Base-by-base conservation (phyloP, 2,888 invertebrate genomes). In the Diachrysia chrysitis region DNA sequence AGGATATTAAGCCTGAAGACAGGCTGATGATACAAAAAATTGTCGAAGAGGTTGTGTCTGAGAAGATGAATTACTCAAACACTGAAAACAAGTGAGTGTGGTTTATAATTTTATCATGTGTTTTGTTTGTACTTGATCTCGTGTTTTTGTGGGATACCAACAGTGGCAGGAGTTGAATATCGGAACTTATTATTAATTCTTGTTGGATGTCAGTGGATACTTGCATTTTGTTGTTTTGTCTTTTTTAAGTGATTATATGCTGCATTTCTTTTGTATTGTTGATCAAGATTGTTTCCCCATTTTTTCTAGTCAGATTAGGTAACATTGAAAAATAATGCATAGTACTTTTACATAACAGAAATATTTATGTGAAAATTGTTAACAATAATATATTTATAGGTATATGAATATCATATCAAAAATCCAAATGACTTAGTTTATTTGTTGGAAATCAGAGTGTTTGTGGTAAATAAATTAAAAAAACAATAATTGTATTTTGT, bases 11-110 rank as follows among this genome's bases (percentile, higher is more conserved):
- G 82, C 82, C 88, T 46, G 94, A 95, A 87, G 94, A 95, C 67
- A 90, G 95, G 79, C 86, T 87, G 70, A 87, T 93, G 63, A 95
- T 94, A 71, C 93, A 95, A 83, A 94, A 90, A 82, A 95, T 95
- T 58, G 95, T 95, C 3, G 95, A 95, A 80, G 95, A 95, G 83
- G 90, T 95, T 62, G 85, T 95, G 58, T 82, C 89, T 12, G 95
- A 95, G 81, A 92, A 88, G 87, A 90, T 92, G 77, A 93, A 93
- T 83, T 92, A 90, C 79, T 87, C 90, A 59, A 91, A 87, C 64
- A 67, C 83, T 63, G 86, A 88, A 58, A 83, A 66, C 68, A 85
- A 83, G 67, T 84, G 80, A 85, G 65, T 65, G 53, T 42, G 37
- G 58, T 21, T 56, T 66, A 21, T 51, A 42, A 57, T 48, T 62